Evolutionary conservation across 2,888 invertebrate species (phyloP).

Genomic region (Acleris cristana): DNA sequence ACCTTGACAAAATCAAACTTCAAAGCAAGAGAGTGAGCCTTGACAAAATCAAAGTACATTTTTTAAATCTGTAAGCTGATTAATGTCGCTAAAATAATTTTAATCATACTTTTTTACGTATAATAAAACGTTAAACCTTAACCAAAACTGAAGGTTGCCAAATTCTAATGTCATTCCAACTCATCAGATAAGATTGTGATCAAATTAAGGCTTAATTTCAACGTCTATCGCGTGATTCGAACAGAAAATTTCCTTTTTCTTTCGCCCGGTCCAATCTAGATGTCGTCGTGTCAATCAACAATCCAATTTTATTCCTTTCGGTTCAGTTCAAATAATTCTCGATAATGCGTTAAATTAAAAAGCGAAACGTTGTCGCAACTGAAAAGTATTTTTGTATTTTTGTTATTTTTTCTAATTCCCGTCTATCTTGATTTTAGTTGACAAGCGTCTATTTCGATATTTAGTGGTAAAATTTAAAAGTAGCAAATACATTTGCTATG

Average conservation of each 20-base stretch:
- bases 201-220: conserved; percentile 36
- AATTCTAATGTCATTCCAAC: conserved; percentile 26
- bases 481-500: too few relatives aligned
- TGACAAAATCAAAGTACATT: too few relatives aligned
- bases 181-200: conserved; percentile 36
- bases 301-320: conserved; percentile 28
- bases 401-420: background rate
- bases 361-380: background rate
- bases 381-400: background rate
- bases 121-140: too few relatives aligned
- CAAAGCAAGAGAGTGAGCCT: too few relatives aligned
- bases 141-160: conserved; percentile 1
- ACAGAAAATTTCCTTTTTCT: conserved; percentile 32
- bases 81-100: too few relatives aligned
- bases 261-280: conserved; percentile 28
- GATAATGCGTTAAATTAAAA: conserved; percentile 8
- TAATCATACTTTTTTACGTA: too few relatives aligned
- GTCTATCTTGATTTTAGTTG: too few relatives aligned
- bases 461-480: too few relatives aligned
- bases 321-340: conserved; percentile 17
- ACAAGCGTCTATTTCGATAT: too few relatives aligned
- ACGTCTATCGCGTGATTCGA: conserved; percentile 32
- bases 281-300: conserved; percentile 29
- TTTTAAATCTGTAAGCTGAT: too few relatives aligned
- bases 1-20: too few relatives aligned